Conservation (phyloP, 2,888 invertebrate genomes). For the Sphinx pinastri region DNA sequence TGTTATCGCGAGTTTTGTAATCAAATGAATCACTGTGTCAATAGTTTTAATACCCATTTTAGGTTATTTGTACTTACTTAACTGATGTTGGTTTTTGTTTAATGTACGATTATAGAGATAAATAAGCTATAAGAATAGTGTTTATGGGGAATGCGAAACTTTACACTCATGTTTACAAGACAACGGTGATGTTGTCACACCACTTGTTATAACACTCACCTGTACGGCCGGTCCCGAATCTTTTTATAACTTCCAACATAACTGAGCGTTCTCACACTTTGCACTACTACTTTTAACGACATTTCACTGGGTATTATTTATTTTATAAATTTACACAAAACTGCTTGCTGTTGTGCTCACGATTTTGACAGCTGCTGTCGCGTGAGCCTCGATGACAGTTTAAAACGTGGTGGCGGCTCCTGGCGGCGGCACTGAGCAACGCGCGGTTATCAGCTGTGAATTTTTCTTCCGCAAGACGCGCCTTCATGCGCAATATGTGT, state of each 20-base stretch:
- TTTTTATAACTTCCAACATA: conserved; percentile 74
- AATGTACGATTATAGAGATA: background rate
- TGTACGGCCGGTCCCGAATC: conserved; percentile 63
- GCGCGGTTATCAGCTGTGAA: conserved; percentile 73
- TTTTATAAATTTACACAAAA: conserved; percentile 24
- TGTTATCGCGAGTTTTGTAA: conserved; percentile 16
- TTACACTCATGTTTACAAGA: conserved; percentile 16
- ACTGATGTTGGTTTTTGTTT: conserved; percentile 6
- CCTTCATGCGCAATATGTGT: conserved; percentile 75
- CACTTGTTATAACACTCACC: conserved; percentile 53
- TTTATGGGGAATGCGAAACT: background rate
- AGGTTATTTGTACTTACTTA: conserved; percentile 12
- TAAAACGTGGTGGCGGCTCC: conserved; percentile 59
- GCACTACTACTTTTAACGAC: conserved; percentile 67
- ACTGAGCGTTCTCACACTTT: conserved; percentile 66
- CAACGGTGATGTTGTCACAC: background rate
- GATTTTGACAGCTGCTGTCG: conserved; percentile 42
- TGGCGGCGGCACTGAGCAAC: conserved; percentile 50
- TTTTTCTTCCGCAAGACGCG: conserved; percentile 71
- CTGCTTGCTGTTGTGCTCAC: conserved; percentile 25
- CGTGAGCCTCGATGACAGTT: conserved; percentile 39
- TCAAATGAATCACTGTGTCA: conserved; percentile 14
- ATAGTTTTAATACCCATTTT: background rate
- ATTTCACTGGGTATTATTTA: conserved; percentile 46
- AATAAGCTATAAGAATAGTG: background rate